Evolutionary conservation across 2,113 vertebrate species (phyloP), one percentile per base, ranked within the genome.

Genomic region (Thermophis baileyi): DNA sequence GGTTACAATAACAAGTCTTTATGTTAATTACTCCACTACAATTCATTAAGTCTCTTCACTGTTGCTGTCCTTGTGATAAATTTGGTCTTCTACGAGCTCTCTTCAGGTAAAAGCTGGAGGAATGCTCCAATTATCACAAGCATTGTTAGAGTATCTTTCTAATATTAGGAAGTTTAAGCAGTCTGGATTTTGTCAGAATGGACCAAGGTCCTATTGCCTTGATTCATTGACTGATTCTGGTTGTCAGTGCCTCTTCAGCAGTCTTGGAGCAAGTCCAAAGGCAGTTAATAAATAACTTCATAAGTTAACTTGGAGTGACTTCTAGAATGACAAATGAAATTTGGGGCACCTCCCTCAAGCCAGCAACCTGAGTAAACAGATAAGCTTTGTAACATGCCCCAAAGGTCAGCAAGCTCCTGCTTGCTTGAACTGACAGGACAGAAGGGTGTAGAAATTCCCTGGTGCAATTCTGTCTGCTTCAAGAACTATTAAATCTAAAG

Each of bases 321-420:
- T 57, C 0, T 7, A 51, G 0, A 1, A 93, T 54, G 6, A 93
- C 95, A 94, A 94, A 93, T 92, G 91, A 90, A 95, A 92, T 94
- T 93, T 93, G 3, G 53, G 0, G 85, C 87, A 0, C 95, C 95
- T 96, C 95, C 95, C 94, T 88, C 50, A 92, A 95, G 95, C 96
- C 92, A 92, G 94, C 60, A 69, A 95, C 92, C 94, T 97, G 95
- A 94, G 96, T 57, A 93, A 95, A 96, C 90, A 96, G 96, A 96
- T 95, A 95, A 96, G 95, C 90, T 91, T 92, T 90, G 94, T 95
- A 96, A 63, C 94, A 94, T 95, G 88, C 90, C 95, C 91, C 95
- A 96, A 96, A 97, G 96, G 97, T 96, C 97, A 95, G 92, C 3
- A 1, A 20, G 92, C 92, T 94, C 74, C 91, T 18, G 92, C 60